Percentiles rank a stretch among this genome's conserved stretches.
phyloP scores from a whole-genome alignment of 1,140 invertebrate species.

The Drosophila serrata region DNA sequence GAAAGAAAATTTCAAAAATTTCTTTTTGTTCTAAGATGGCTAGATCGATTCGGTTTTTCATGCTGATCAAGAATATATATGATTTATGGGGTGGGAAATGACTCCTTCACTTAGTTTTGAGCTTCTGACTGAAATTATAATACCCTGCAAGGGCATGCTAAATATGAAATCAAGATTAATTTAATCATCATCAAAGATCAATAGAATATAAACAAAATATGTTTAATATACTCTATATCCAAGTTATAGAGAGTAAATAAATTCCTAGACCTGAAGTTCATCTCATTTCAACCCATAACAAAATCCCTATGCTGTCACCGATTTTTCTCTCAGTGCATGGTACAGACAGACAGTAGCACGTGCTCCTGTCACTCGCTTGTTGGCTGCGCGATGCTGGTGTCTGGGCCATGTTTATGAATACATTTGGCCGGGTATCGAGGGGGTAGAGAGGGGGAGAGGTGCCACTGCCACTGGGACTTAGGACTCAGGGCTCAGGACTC shows the following conservation, averaged over 20 bases:
- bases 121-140: too few relatives aligned
- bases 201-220: background rate
- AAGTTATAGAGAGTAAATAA: too few relatives aligned
- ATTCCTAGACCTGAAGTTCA: background rate
- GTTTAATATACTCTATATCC: too few relatives aligned
- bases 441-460: background rate
- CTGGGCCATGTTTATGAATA: constrained; percentile 78
- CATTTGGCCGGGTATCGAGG: constrained; percentile 48
- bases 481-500: background rate
- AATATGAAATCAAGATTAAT: background rate
- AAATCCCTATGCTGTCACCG: background rate
- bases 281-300: background rate
- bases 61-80: too few relatives aligned
- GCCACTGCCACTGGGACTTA: background rate
- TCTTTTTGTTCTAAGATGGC: too few relatives aligned
- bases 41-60: too few relatives aligned
- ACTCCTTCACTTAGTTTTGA: too few relatives aligned
- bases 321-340: background rate
- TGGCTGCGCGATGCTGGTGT: constrained; percentile 72
- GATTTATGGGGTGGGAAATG: too few relatives aligned
- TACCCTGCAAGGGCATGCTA: too few relatives aligned
- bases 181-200: background rate
- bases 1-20: too few relatives aligned
- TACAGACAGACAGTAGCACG: constrained; percentile 64
- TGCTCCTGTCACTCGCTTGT: constrained; percentile 79